Base-by-base conservation (phyloP, 1,140 invertebrate species). In the Chrysoperla carnea region DNA sequence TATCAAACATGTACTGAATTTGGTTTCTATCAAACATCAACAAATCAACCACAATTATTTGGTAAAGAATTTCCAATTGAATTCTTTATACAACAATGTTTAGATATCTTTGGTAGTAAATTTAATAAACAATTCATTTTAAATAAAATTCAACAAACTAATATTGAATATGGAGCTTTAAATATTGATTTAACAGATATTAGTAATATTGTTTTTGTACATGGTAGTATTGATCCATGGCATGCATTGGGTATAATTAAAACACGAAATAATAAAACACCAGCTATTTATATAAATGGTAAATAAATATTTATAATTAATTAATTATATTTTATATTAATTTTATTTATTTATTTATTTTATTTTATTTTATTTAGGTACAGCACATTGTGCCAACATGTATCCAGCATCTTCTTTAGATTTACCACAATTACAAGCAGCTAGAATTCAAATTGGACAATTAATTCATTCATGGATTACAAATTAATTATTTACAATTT, bases 1-100 rank as follows among this genome's bases (percentile, higher is more conserved):
- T 95, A 91, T 57, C 90, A 95, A 61, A 93, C 89, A 0, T 96
- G 91, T 58, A 87, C 82, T 12, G 90, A 96, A 60, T 96, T 94
- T 62, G 91, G 89, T 15, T 95, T 89, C 55, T 95, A 81, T 62
- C 89, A 95, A 67, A 87, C 86, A 0, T 90, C 89, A 0, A 76
- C 78, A 9, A 72, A 70, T 4, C 64, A 69, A 23, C 62, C 72
- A 1, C 73, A 80, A 50, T 71, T 84, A 9, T 94, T 94, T 57
- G 81, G 86, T 1, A 63, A 79, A 52, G 62, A 70, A 9, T 88
- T 93, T 47, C 73, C 81, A 1, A 54, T 85, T 1, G 72, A 83
- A 15, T 93, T 86, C 58, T 92, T 79, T 49, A 66, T 79, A 28
- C 63, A 84, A 43, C 82, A 89, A 56, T 95, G 91, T 55, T 57